phyloP scores from a whole-genome alignment of 2,113 vertebrate species.

The Cynocephalus volans region DNA sequence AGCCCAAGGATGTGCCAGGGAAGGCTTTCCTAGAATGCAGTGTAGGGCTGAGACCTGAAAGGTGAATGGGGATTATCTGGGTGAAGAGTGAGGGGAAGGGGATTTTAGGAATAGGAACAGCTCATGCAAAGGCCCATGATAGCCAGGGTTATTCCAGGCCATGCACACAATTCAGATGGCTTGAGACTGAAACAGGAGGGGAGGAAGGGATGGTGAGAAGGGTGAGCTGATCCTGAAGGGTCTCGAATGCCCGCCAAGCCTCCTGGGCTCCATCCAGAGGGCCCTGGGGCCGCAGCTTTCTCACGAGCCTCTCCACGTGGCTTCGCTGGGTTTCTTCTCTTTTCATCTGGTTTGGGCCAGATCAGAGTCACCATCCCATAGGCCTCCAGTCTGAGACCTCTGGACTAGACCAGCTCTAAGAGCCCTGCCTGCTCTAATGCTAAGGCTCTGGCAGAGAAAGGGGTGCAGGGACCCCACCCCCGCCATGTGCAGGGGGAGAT shows the following conservation, averaged over 20 bases:
- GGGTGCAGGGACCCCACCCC: background rate
- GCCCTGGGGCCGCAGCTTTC: background rate
- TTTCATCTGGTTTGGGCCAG: background rate
- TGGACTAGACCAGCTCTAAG: background rate
- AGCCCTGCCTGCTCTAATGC: background rate
- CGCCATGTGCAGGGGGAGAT: no score
- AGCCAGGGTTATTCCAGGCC: background rate
- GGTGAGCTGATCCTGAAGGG: no score
- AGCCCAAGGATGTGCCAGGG: background rate
- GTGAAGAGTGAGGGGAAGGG: background rate
- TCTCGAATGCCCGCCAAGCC: rapidly evolving
- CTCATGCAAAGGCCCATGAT: background rate
- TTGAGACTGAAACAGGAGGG: background rate
- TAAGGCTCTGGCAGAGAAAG: background rate
- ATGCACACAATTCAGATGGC: no score
- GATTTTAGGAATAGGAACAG: background rate
- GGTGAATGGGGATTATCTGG: background rate
- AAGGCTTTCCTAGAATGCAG: background rate
- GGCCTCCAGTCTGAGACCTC: background rate
- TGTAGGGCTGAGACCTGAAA: background rate
- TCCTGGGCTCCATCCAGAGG: background rate
- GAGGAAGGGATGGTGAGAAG: no score
- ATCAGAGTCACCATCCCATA: background rate
- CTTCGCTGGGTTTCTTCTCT: background rate
- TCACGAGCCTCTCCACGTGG: background rate